phyloP scores from a whole-genome alignment of 30 jellyfish, hydroid and myxozoan species.

The Cassiopea xamachana region DNA sequence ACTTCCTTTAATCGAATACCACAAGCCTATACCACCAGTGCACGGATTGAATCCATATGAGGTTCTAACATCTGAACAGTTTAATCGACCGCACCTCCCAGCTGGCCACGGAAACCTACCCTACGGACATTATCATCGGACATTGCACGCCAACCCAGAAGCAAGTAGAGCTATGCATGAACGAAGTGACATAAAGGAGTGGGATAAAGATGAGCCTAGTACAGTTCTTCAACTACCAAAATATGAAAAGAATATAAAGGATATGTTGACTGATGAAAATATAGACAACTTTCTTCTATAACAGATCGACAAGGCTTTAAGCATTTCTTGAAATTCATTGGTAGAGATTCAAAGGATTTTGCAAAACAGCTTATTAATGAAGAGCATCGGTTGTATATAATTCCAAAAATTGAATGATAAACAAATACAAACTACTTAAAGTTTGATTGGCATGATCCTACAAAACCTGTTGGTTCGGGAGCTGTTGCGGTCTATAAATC shows the following conservation, averaged over 20 bases:
- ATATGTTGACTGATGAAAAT: conserved; percentile 38
- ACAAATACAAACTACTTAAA: too few species aligned
- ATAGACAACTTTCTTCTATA: conserved; percentile 16
- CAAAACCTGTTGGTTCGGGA: too few species aligned
- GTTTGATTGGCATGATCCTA: too few species aligned
- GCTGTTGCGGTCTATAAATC: too few species aligned
- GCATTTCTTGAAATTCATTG: background rate
- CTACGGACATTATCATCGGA: conserved; percentile 42
- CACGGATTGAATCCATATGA: conserved; percentile 86
- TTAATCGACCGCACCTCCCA: conserved; percentile 51
- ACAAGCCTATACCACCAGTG: conserved; percentile 78
- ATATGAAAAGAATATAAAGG: conserved; percentile 6
- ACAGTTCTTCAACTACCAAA: background rate
- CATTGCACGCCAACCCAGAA: conserved; percentile 5
- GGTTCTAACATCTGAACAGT: conserved; percentile 70
- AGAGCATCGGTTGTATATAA: too few species aligned
- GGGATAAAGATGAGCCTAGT: background rate
- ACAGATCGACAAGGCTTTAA: background rate
- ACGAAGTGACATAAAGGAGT: background rate
- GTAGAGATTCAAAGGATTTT: too few species aligned
- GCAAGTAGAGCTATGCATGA: background rate
- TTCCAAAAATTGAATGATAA: too few species aligned
- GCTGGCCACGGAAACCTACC: conserved; percentile 81
- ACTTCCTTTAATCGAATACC: conserved; percentile 65
- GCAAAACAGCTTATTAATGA: too few species aligned